Conservation (phyloP, 1,140 invertebrate species). For the Notospermus geniculatus region DNA sequence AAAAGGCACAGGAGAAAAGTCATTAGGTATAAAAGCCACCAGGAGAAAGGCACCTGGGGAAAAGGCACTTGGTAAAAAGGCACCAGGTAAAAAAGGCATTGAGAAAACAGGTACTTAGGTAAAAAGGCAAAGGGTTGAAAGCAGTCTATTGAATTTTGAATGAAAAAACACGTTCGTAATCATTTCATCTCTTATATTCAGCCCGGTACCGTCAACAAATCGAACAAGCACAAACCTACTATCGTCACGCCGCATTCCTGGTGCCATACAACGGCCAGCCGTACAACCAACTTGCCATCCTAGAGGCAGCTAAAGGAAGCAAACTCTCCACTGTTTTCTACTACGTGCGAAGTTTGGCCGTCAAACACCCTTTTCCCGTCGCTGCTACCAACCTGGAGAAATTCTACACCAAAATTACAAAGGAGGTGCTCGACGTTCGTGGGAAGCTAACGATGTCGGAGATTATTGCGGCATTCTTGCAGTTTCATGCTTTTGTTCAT, state of each 20-base stretch:
- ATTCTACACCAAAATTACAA: conserved; percentile 60
- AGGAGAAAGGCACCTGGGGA: no score
- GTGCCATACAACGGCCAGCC: conserved; percentile 80
- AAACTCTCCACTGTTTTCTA: conserved; percentile 79
- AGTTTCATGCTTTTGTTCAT: conserved; percentile 66
- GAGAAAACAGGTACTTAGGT: no score
- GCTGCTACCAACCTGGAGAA: conserved; percentile 74
- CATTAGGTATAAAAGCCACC: no score
- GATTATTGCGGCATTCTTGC: conserved; percentile 69
- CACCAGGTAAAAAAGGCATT: no score
- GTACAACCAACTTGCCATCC: conserved; percentile 81
- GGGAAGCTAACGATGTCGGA: conserved; percentile 67
- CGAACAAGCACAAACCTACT: conserved; percentile 76
- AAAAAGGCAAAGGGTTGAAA: no score
- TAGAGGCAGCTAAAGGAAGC: conserved; percentile 77
- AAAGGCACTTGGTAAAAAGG: no score
- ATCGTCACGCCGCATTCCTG: conserved; percentile 76
- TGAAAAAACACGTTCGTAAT: conserved; percentile 6
- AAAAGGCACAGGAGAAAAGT: no score
- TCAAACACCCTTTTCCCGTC: conserved; percentile 78
- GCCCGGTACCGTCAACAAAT: conserved; percentile 78
- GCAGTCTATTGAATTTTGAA: no score
- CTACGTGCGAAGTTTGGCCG: conserved; percentile 76
- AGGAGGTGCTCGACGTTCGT: conserved; percentile 41
- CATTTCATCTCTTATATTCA: conserved; percentile 26